Conservation (phyloP, 2,113 vertebrate genomes). For the Thryonomys swinderianus region DNA sequence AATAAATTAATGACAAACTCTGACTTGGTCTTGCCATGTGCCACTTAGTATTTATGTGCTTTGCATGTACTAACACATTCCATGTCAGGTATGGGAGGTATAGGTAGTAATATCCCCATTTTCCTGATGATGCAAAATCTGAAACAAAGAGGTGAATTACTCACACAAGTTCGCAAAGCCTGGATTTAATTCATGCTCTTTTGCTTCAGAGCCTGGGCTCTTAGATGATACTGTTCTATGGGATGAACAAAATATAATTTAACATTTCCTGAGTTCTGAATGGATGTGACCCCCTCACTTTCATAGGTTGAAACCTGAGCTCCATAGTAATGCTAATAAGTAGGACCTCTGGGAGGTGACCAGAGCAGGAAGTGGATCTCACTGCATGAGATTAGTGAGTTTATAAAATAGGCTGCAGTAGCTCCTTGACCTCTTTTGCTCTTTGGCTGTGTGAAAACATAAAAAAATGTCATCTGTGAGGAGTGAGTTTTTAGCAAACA, state of each 20-base stretch:
- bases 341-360: neutral
- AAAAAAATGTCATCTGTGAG: neutral
- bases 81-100: neutral
- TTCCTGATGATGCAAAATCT: constrained; percentile 22
- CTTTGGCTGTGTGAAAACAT: neutral
- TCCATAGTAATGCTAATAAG: neutral
- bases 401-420: neutral
- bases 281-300: too few relatives aligned
- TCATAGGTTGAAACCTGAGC: neutral
- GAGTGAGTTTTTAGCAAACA: neutral
- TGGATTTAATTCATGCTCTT: neutral
- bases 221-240: neutral
- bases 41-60: neutral
- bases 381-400: neutral
- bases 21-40: constrained; percentile 12
- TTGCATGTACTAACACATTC: neutral
- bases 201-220: neutral
- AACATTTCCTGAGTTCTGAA: neutral
- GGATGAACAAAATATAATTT: neutral
- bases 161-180: neutral
- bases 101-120: neutral
- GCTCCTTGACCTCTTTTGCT: neutral
- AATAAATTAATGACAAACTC: constrained; percentile 16
- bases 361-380: neutral
- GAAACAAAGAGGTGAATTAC: neutral